These are phyloP conservation scores for Crocodylus rhombifer DNA, from an alignment of 2,797 vertebrate genomes.

Conservation along the genomic window DNA sequence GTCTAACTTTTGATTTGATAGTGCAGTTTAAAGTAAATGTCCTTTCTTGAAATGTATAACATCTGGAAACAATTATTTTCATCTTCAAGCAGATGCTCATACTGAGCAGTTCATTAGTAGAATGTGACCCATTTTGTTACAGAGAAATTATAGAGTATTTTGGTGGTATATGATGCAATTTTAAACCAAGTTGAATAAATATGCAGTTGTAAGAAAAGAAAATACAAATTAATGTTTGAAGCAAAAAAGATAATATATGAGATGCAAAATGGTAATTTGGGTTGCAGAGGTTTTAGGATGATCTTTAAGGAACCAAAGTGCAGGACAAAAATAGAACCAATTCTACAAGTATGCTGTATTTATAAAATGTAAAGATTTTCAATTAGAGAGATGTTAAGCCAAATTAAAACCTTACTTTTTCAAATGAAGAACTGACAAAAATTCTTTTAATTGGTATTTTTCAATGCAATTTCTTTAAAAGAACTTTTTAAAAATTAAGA, in stretches of 20 bases:
- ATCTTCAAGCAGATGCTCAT: conserved; percentile 74
- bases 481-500: not conserved
- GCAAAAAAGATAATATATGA: conserved; percentile 32
- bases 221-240: conserved; percentile 73
- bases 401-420: not conserved
- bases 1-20: conserved; percentile 71
- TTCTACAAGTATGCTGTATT: not conserved
- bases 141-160: conserved; percentile 75
- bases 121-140: conserved; percentile 79
- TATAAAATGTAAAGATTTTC: not conserved
- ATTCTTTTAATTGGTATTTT: not conserved
- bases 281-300: conserved; percentile 26
- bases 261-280: conserved; percentile 49
- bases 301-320: conserved; percentile 12
- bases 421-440: not conserved
- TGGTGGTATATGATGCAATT: conserved; percentile 69
- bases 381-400: too few relatives aligned
- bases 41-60: conserved; percentile 60
- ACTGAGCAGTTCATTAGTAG: conserved; percentile 68
- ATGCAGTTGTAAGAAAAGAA: conserved; percentile 71
- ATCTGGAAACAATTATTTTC: conserved; percentile 83
- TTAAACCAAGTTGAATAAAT: conserved; percentile 75
- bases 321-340: not conserved
- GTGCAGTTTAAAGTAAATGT: conserved; percentile 71
- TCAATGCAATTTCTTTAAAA: not conserved